These are phyloP conservation scores for Actinostola sp. DNA, from an alignment of 92 coral and sea anemone species.

Conservation along the genomic window DNA sequence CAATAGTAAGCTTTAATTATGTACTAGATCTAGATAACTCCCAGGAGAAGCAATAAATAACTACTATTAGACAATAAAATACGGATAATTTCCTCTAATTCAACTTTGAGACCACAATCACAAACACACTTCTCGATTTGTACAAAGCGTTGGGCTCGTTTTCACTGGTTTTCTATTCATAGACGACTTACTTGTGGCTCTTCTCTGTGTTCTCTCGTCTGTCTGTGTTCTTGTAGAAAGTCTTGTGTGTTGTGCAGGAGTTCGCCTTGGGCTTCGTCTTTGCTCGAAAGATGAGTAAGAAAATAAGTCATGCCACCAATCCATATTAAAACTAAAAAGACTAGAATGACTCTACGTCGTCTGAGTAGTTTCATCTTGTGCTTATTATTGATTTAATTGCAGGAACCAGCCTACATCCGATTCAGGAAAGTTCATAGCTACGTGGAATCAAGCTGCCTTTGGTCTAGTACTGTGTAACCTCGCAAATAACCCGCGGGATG, in stretches of 20 bases:
- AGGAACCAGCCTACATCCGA: conserved; percentile 38
- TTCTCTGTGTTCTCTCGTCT: conserved; percentile 8
- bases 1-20: not conserved
- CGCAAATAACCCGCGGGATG: conserved; percentile 30
- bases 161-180: no score
- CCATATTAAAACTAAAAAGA: conserved; percentile 79
- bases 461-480: conserved; percentile 14
- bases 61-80: not conserved
- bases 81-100: not conserved
- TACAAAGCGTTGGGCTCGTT: no score
- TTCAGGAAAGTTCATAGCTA: conserved; percentile 21
- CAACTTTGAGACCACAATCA: conserved; percentile 1
- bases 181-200: not conserved
- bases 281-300: conserved; percentile 50
- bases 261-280: conserved; percentile 35
- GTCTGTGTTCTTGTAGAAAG: conserved; percentile 11
- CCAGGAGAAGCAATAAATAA: not conserved
- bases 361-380: conserved; percentile 71
- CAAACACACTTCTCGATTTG: not conserved
- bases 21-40: not conserved
- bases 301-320: conserved; percentile 84
- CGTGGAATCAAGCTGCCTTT: conserved; percentile 13
- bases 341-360: conserved; percentile 74
- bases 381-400: conserved; percentile 45
- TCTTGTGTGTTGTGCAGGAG: no score